These are phyloP conservation scores for Melitaea cinxia DNA, from an alignment of 1,140 invertebrate species.

Conservation along the genomic window DNA sequence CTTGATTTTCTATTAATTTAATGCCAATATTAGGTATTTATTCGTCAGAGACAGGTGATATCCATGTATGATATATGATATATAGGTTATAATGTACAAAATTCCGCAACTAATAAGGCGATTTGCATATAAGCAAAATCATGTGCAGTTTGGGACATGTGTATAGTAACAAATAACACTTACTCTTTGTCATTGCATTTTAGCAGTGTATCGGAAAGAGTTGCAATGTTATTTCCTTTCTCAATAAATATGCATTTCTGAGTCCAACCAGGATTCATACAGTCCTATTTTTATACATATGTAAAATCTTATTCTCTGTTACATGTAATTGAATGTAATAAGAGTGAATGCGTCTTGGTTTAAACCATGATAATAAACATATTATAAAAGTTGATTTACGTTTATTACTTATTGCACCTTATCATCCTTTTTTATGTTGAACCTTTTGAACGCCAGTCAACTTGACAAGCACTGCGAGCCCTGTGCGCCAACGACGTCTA, in stretches of 20 bases:
- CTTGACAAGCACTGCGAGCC: too few species aligned
- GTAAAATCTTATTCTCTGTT: conserved; percentile 78
- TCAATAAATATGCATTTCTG: conserved; percentile 77
- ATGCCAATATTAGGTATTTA: conserved; percentile 56
- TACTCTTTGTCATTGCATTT: conserved; percentile 76
- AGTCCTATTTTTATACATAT: conserved; percentile 82
- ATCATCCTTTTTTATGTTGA: too few species aligned
- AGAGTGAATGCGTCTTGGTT: conserved; percentile 73
- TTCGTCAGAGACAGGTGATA: conserved; percentile 68
- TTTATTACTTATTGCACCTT: conserved; percentile 10
- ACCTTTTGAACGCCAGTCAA: too few species aligned
- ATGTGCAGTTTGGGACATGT: conserved; percentile 74
- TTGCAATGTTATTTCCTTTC: conserved; percentile 75
- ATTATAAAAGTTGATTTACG: conserved; percentile 64
- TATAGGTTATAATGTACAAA: conserved; percentile 75
- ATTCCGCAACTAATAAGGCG: conserved; percentile 65
- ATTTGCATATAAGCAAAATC: conserved; percentile 75
- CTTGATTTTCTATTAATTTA: conserved; percentile 70
- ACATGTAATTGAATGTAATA: conserved; percentile 74
- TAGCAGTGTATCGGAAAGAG: conserved; percentile 71
- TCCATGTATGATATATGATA: conserved; percentile 31
- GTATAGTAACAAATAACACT: conserved; percentile 66
- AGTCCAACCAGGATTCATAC: conserved; percentile 69
- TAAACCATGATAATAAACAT: conserved; percentile 78
- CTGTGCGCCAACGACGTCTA: too few species aligned